Conservation (phyloP, 2,888 invertebrate genomes). For the Lasioglossum vierecki region DNA sequence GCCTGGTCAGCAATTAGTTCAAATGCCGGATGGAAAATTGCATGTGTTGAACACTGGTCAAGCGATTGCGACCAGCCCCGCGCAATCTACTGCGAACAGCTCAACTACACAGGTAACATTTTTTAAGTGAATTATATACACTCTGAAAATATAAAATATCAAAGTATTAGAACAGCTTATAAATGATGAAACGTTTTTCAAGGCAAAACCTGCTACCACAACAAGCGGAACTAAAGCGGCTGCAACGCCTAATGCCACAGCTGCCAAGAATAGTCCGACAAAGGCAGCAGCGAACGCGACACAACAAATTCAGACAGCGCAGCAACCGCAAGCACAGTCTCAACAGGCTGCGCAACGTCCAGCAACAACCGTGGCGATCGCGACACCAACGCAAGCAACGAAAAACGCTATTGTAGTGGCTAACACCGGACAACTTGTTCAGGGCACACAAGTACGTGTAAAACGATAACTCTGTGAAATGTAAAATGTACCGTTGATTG, state of each 20-base stretch:
- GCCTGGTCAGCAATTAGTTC: conserved; percentile 96
- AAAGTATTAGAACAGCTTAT: conserved; percentile 1
- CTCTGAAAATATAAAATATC: neutral
- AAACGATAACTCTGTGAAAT: conserved; percentile 23
- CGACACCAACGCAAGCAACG: conserved; percentile 70
- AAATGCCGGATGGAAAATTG: conserved; percentile 96
- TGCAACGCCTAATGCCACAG: conserved; percentile 33
- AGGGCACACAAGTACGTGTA: conserved; percentile 67
- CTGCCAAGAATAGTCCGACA: conserved; percentile 68
- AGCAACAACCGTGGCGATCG: conserved; percentile 71
- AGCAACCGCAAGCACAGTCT: conserved; percentile 70
- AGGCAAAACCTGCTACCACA: conserved; percentile 75
- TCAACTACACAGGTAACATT: conserved; percentile 59
- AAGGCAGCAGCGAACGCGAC: conserved; percentile 74
- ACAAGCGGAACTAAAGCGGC: conserved; percentile 58
- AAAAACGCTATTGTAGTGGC: conserved; percentile 79
- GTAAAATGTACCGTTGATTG: neutral
- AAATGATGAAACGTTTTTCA: neutral
- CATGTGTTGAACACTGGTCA: conserved; percentile 91
- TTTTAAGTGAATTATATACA: neutral
- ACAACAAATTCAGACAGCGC: conserved; percentile 75
- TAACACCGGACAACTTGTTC: conserved; percentile 81
- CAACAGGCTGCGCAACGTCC: conserved; percentile 70
- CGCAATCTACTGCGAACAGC: conserved; percentile 60
- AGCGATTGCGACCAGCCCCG: conserved; percentile 84